phyloP scores from a whole-genome alignment of 2,113 vertebrate genomes.

The Accipiter virgatus region DNA sequence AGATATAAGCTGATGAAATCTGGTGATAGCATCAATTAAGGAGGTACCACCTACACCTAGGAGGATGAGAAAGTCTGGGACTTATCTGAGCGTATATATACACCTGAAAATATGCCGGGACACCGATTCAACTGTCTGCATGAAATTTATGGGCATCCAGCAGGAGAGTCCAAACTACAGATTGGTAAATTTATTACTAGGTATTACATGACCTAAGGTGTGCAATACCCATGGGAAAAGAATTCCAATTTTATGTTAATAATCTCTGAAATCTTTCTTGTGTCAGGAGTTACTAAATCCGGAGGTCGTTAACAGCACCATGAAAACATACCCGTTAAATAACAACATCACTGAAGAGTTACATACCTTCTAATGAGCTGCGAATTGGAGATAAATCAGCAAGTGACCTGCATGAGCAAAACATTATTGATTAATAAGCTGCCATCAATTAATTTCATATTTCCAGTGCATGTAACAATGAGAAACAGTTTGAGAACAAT shows the following conservation, averaged over 20 bases:
- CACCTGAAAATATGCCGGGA: neutral
- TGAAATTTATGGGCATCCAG: neutral
- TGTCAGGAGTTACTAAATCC: neutral
- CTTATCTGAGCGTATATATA: neutral
- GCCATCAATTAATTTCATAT: slow-evolving; percentile 21
- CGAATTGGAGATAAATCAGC: slow-evolving; percentile 43
- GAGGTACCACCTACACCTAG: neutral
- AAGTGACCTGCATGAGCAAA: slow-evolving; percentile 57
- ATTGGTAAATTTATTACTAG: neutral
- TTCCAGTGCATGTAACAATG: neutral
- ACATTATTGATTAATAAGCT: slow-evolving; percentile 58
- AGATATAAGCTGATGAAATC: neutral
- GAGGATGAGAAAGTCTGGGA: neutral
- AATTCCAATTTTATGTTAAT: neutral
- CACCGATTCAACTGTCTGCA: neutral
- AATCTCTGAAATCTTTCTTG: neutral
- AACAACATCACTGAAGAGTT: slow-evolving; percentile 32
- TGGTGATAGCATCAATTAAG: neutral
- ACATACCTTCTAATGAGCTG: slow-evolving; percentile 31
- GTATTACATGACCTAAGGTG: neutral
- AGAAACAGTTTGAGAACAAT: slow-evolving; percentile 23
- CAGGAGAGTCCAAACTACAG: neutral
- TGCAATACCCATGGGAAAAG: neutral
- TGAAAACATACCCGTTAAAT: slow-evolving; percentile 1
- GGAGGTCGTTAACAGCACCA: neutral